A percentile compares a stretch with the other conserved stretches of the same genome.
phyloP scores from a whole-genome alignment of 2,888 invertebrate species.

The Rhyacophila evoluta region DNA sequence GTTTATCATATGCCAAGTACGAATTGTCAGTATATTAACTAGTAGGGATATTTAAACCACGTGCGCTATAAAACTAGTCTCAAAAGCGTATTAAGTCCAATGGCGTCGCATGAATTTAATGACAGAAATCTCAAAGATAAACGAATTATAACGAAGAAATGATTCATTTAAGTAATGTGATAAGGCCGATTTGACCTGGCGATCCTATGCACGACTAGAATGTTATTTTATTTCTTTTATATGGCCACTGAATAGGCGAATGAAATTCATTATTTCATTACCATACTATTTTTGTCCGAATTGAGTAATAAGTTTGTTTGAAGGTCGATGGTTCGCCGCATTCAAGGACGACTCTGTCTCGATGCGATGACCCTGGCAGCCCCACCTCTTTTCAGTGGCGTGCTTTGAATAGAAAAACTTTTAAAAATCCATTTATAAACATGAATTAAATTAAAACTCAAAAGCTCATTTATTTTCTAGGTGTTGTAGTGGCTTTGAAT shows the following conservation, averaged over 20 bases:
- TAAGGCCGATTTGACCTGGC: background rate
- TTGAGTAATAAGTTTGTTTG: constrained; percentile 12
- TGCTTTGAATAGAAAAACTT: background rate
- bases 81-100: too few species aligned
- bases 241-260: background rate
- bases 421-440: background rate
- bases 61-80: too few species aligned
- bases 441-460: background rate
- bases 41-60: too few species aligned
- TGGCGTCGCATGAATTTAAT: background rate
- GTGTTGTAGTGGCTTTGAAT: too few species aligned
- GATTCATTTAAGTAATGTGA: background rate
- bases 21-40: too few species aligned
- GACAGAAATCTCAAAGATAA: too few species aligned
- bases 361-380: constrained; percentile 14
- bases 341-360: background rate
- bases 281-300: background rate
- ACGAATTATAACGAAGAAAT: background rate
- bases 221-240: background rate
- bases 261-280: background rate
- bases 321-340: background rate
- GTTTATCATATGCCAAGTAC: too few species aligned
- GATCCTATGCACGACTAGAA: background rate
- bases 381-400: background rate
- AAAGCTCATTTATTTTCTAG: background rate